Conservation (phyloP, 2,113 vertebrate species). For the Galbula dea region DNA sequence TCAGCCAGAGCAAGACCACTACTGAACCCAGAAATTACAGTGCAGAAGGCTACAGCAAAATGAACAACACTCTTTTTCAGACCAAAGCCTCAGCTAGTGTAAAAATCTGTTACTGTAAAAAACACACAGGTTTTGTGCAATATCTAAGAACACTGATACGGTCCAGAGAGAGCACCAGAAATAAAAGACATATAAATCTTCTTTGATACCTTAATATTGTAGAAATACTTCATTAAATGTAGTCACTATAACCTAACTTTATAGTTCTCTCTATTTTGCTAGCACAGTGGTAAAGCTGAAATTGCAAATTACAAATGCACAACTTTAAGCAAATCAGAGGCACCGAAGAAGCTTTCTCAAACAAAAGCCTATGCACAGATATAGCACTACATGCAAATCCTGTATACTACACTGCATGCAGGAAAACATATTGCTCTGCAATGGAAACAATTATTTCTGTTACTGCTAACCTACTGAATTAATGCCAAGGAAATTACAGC, state of each 20-base stretch:
- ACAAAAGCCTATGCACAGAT: not conserved
- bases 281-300: not conserved
- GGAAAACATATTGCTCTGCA: not conserved
- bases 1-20: not conserved
- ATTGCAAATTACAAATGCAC: not conserved
- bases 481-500: not conserved
- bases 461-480: not conserved
- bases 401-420: not conserved
- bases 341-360: not conserved
- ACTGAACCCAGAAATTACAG: not conserved
- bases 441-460: not conserved
- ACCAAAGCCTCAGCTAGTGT: not conserved
- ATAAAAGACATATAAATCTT: not conserved
- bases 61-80: not conserved
- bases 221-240: not conserved
- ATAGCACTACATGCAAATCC: not conserved
- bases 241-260: not conserved
- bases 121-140: not conserved
- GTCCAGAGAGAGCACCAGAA: not conserved
- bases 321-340: not conserved
- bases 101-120: not conserved
- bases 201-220: not conserved
- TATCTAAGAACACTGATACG: not conserved
- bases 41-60: not conserved
- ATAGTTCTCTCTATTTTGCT: not conserved